Evolutionary conservation across 2,888 invertebrate species (phyloP).

Genomic region (Andrena praecox): DNA sequence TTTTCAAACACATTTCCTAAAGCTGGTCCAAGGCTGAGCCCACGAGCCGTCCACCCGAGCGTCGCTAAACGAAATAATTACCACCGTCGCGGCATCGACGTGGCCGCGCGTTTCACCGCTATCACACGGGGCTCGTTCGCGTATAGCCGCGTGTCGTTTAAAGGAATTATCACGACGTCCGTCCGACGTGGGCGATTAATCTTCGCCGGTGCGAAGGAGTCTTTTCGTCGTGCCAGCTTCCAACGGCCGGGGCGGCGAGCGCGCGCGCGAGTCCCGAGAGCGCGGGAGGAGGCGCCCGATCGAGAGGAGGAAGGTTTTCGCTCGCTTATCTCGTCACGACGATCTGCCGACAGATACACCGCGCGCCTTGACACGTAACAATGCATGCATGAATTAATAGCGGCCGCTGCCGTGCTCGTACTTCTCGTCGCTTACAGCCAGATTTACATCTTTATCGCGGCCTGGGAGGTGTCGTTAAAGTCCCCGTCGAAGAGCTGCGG

Average conservation of each 20-base stretch:
- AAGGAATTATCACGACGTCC: slow-evolving; percentile 68
- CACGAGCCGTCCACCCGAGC: slow-evolving; percentile 50
- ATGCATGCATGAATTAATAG: slow-evolving; percentile 84
- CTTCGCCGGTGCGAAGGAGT: slow-evolving; percentile 61
- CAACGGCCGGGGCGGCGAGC: background rate
- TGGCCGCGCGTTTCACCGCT: slow-evolving; percentile 52
- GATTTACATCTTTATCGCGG: slow-evolving; percentile 81
- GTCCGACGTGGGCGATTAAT: slow-evolving; percentile 66
- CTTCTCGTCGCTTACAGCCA: slow-evolving; percentile 73
- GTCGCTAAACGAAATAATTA: slow-evolving; percentile 63
- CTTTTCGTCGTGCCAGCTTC: slow-evolving; percentile 57
- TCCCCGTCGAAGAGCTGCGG: slow-evolving; percentile 34
- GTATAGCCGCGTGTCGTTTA: slow-evolving; percentile 62
- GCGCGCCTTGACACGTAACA: slow-evolving; percentile 82
- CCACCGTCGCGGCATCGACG: slow-evolving; percentile 55
- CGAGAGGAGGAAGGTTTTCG: slow-evolving; percentile 72
- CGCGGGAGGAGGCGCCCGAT: slow-evolving; percentile 67
- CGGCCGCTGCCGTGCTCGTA: slow-evolving; percentile 75
- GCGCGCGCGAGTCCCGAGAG: slow-evolving; percentile 15
- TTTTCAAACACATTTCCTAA: too few species aligned
- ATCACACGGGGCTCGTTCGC: slow-evolving; percentile 44
- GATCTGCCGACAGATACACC: slow-evolving; percentile 82
- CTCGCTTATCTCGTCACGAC: slow-evolving; percentile 81
- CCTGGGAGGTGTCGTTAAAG: slow-evolving; percentile 72
- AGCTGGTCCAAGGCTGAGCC: background rate